A percentile compares a stretch with the other conserved stretches of the same genome.
Conservation (phyloP, 2,797 vertebrate species). For the Microcaecilia unicolor region DNA sequence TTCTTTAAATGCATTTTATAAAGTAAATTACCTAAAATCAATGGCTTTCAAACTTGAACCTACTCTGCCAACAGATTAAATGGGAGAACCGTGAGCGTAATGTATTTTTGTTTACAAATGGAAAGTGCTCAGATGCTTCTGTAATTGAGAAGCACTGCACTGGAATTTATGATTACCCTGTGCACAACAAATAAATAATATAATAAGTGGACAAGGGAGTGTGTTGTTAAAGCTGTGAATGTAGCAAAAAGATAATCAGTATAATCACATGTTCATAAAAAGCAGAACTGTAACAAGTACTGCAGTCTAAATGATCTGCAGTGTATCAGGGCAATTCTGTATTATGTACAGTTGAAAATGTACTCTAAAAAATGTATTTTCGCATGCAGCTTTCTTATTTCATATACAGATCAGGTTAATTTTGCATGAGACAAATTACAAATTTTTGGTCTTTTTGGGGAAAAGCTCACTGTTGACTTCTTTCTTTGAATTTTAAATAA, state of each 20-base stretch:
- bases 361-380: no score
- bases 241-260: not conserved
- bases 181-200: not conserved
- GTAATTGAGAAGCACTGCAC: not conserved
- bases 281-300: not conserved
- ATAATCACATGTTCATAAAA: not conserved
- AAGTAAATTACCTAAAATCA: constrained; percentile 18
- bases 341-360: no score
- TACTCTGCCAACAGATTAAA: constrained; percentile 6
- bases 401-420: no score
- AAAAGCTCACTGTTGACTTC: no score
- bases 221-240: not conserved
- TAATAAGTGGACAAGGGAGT: not conserved
- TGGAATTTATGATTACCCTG: not conserved
- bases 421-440: no score
- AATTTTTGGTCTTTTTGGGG: no score
- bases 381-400: no score
- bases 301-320: no score
- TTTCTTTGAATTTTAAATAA: no score
- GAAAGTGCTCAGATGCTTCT: not conserved
- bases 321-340: no score
- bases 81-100: no score
- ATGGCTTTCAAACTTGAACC: constrained; percentile 18
- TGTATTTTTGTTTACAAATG: not conserved
- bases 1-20: constrained; percentile 24